These are phyloP conservation scores for Terrapene triunguis DNA, from an alignment of 2,113 vertebrate genomes.

Conservation along the genomic window DNA sequence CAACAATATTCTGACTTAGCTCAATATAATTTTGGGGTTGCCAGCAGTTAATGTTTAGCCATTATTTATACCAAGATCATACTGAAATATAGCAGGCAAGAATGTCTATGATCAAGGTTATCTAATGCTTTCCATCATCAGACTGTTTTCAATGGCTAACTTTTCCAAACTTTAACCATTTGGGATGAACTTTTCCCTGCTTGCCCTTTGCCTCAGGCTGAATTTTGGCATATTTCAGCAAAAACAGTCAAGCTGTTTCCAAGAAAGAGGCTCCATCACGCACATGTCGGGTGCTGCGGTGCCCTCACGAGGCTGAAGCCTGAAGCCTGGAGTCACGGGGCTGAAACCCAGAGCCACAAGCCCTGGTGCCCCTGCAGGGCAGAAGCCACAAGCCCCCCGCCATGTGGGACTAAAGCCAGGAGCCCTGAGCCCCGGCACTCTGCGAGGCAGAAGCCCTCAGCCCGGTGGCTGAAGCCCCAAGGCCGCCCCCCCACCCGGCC, in stretches of 20 bases:
- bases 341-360: too few species aligned
- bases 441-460: too few species aligned
- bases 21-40: neutral
- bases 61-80: neutral
- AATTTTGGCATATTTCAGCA: neutral
- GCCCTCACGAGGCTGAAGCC: too few species aligned
- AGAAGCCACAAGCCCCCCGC: too few species aligned
- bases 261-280: neutral
- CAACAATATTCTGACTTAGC: neutral
- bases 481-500: too few species aligned
- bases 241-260: neutral
- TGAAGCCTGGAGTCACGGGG: too few species aligned
- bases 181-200: neutral
- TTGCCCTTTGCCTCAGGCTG: neutral
- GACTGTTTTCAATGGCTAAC: neutral
- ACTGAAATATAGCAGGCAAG: neutral
- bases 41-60: neutral
- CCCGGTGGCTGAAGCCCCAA: too few species aligned
- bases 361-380: too few species aligned
- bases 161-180: neutral
- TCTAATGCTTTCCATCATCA: neutral
- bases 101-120: neutral
- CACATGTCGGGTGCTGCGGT: neutral
- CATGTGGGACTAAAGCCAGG: too few species aligned
- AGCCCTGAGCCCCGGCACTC: too few species aligned